Base-by-base conservation (phyloP, 2,113 vertebrate genomes). In the Syrmaticus mikado region DNA sequence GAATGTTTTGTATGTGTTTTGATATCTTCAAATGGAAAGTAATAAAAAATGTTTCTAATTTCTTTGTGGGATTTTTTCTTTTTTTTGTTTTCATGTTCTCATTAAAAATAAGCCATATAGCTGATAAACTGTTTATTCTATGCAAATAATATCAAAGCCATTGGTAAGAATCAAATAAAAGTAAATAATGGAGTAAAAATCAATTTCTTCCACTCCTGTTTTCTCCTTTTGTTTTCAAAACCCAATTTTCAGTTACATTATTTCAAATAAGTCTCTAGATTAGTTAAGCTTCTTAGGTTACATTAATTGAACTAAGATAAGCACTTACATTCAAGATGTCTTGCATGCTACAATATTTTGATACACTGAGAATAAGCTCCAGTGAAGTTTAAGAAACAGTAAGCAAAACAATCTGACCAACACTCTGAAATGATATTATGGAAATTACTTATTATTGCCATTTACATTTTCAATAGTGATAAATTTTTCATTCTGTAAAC, bases 271-370 rank as follows among this genome's bases (percentile, higher is more conserved):
- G 67, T 90, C 78, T 90, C 21, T 65, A 72, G 50, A 66, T 95
- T 82, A 66, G n/a, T 87, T 90, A 89, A 95, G 82, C 30, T 43
- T 85, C 88, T 87, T 62, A 68, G n/a, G 40, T 72, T 91, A 71
- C n/a, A 13, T 68, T 94, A 92, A 92, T 96, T 93, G 83, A 95
- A 93, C 68, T 32, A 90, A 91, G 82, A 92, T 93, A 93, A 90
- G 16, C 13, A 76, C 80, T 89, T 87, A n/a, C 7, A 18, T 41
- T 90, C 36, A 79, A 87, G 40, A 87, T 77, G 41, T 25, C 36
- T 82, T 89, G 36, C 21, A 84, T 74, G 5, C 2, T 60, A 50
- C 11, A 50, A 22, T 28, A 36, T 40, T 90, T 91, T 78, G 28
- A 45, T 5, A 24, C 0, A 32, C 7, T 65, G 6, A 93, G 22